Percentiles rank a stretch among this genome's conserved stretches.
phyloP scores from a whole-genome alignment of 2,113 vertebrate genomes.

The Tupaia chinensis region DNA sequence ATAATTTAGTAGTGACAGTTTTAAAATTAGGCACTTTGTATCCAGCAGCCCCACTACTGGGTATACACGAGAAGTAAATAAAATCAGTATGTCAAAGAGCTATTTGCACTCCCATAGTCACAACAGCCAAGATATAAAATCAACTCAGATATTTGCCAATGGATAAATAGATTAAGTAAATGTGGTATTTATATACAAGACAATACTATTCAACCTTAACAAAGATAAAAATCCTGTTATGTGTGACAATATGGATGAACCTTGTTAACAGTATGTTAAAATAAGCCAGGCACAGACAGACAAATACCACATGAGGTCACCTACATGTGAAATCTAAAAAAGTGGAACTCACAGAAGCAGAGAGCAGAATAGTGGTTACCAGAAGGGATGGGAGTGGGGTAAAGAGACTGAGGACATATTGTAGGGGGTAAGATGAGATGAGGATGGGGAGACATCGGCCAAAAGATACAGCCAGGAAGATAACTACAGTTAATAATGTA shows the following conservation, averaged over 20 bases:
- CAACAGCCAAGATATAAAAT: too few species aligned
- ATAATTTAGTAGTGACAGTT: slow-evolving; percentile 8
- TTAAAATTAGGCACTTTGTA: not conserved
- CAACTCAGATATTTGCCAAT: not conserved
- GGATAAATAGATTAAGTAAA: not conserved
- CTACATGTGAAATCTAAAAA: not conserved
- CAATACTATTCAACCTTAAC: not conserved
- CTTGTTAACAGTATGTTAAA: not conserved
- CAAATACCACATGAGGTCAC: too few species aligned
- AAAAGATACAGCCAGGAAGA: not conserved
- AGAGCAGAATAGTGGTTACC: not conserved
- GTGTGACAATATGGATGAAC: not conserved
- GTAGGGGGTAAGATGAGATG: not conserved
- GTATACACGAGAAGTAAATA: not conserved
- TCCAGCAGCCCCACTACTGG: too few species aligned
- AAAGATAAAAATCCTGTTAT: not conserved
- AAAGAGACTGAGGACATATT: too few species aligned
- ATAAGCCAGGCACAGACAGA: too few species aligned
- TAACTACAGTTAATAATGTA: not conserved
- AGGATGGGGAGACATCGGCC: too few species aligned
- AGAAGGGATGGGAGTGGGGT: not conserved
- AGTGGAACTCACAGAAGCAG: not conserved
- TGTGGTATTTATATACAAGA: not conserved
- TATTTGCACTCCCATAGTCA: not conserved
- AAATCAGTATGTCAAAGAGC: not conserved